A percentile compares a stretch with the other conserved stretches of the same genome.
Evolutionary conservation across 2,113 vertebrate species (phyloP).

Genomic region (Aramus guarauna): DNA sequence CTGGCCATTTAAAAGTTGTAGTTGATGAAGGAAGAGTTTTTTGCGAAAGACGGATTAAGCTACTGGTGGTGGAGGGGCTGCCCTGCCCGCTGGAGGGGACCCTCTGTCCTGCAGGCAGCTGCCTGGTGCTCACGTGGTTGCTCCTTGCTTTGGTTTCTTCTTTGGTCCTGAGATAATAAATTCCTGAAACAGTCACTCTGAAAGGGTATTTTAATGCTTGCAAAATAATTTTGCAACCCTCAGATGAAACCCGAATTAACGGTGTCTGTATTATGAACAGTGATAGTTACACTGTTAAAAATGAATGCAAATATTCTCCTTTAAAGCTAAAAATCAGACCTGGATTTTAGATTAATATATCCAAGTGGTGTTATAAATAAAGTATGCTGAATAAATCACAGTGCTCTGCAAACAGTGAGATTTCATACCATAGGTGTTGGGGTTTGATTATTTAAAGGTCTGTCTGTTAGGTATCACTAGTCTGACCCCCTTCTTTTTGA

Average conservation of each 20-base stretch:
- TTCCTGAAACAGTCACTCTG: not conserved
- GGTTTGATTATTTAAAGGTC: not conserved
- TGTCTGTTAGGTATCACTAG: not conserved
- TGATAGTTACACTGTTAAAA: not conserved
- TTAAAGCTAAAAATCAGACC: not conserved
- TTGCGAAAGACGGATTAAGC: not conserved
- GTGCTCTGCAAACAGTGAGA: not conserved
- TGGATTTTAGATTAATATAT: not conserved
- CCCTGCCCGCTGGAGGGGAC: not conserved
- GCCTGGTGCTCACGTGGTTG: not conserved
- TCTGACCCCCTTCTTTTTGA: not conserved
- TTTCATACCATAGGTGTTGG: not conserved
- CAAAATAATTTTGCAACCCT: not conserved
- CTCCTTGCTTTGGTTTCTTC: not conserved
- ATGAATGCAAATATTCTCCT: not conserved
- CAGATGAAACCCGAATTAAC: not conserved
- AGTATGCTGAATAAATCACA: not conserved
- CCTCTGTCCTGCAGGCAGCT: not conserved
- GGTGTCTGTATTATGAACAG: not conserved
- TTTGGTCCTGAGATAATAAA: not conserved
- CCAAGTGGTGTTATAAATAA: not conserved
- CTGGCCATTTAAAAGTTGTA: not conserved
- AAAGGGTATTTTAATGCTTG: not conserved
- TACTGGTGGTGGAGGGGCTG: rapidly evolving
- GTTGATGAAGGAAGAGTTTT: not conserved